Base-by-base conservation (phyloP, 2,797 vertebrate genomes). In the Okamejei kenojei region DNA sequence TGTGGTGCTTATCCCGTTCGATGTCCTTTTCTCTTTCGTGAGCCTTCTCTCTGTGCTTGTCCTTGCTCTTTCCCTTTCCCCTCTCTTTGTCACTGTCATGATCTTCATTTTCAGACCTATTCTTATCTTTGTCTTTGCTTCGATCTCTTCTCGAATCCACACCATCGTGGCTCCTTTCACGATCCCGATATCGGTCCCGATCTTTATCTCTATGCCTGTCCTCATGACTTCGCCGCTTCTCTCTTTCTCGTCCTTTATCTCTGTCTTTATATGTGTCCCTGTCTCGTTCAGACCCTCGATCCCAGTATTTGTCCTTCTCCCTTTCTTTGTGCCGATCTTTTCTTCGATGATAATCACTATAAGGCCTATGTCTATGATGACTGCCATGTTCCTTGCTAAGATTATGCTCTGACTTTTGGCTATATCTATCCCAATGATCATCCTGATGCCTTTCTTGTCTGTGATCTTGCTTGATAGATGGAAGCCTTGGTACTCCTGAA, bases 371-470 rank as follows among this genome's bases (percentile, higher is more conserved):
- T 93, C 96, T 96, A 0, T 97, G 96, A 90, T 96, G 97, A 93
- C 98, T 98, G 63, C 95, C 95, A 93, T 98, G 98, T 1, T 97
- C 98, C 1, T 97, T 94, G 94, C 63, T 96, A 94, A 97, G 96
- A 23, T 94, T 94, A 93, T 96, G 96, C 76, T 97, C 97, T 79
- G 96, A 94, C 21, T 95, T 96, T 0, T 96, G 96, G 23, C 96
- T 96, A 93, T 96, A 96, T 95, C 97, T 97, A 94, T 98, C 98
- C 97, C 98, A 98, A 19, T 97, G 97, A 95, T 99, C 98, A 0
- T 96, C 97, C 94, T 97, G 97, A 29, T 95, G 96, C 94, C 97
- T 97, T 94, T 99, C 98, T 7, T 95, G 94, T 86, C 96, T 97
- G 94, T 97, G 97, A 93, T 95, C 93, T 63, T 98, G 97, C 96